These are phyloP conservation scores for Acrocephalus arundinaceus DNA, from an alignment of 2,113 vertebrate species.

Conservation along the genomic window DNA sequence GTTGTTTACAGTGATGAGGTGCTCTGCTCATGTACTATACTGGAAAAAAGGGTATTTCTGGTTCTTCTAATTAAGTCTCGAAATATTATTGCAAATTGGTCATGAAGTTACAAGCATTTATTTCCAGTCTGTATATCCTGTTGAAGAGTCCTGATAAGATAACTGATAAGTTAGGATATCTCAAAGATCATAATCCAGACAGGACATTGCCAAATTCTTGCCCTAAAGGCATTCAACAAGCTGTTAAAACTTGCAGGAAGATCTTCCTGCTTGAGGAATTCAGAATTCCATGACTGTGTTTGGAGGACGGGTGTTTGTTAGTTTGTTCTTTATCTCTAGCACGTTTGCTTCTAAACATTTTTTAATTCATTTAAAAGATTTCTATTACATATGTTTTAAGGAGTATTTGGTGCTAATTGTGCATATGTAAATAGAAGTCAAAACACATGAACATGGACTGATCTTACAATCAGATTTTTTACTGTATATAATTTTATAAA, in stretches of 20 bases:
- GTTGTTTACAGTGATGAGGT: neutral
- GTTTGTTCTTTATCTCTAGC: neutral
- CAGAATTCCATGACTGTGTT: neutral
- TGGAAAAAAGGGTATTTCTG: neutral
- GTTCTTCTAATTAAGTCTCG: neutral
- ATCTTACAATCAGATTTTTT: neutral
- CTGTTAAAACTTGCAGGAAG: neutral
- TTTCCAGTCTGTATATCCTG: neutral
- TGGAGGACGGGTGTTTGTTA: neutral
- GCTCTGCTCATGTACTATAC: neutral
- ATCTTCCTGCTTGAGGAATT: neutral
- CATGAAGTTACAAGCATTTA: neutral
- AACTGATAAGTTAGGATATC: neutral
- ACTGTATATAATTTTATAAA: neutral
- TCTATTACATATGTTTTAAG: neutral
- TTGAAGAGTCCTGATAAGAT: neutral
- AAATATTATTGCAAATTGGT: neutral
- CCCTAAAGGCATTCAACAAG: neutral
- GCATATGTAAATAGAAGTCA: neutral
- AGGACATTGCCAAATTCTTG: neutral
- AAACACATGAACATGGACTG: neutral
- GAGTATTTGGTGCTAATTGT: neutral
- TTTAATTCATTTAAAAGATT: neutral
- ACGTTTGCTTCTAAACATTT: rapidly evolving
- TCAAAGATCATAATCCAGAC: neutral